Evolutionary conservation across 2,888 invertebrate species (phyloP), one percentile per base, ranked within the genome.

Genomic region (Thumatha senex): DNA sequence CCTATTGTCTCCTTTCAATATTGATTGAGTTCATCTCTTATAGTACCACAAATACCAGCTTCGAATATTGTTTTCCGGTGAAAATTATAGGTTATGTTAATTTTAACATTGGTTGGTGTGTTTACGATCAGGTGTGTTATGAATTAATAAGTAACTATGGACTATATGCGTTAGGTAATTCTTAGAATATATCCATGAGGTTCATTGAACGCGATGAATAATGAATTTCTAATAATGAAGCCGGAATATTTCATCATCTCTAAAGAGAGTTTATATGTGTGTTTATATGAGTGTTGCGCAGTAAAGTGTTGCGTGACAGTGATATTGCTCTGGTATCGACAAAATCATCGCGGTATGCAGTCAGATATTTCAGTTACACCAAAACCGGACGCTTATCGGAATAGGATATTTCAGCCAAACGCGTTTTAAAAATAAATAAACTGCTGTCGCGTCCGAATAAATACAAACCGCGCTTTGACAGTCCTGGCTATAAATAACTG

Each of bases 381-480:
- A 72, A 69, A 75, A 76, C 78, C 78, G 79, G 81, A 78, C 83
- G 84, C 84, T 88, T 89, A 89, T 88, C 87, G 82, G 76, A 72
- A 78, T 70, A 74, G 80, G 76, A 74, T 83, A 84, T 86, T 88
- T 87, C 76, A 78, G 77, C 78, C 76, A 75, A 82, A 87, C 85
- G 76, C 80, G 84, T 85, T 87, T 78, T 76, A 82, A 86, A 87
- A 89, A 89, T 85, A 90, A 90, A 89, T 82, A 87, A 88, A 84
- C 83, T 73, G 78, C 72, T 79, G 74, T 76, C 76, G 61, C 81
- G 81, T 84, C 83, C 86, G 84, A 85, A 84, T 87, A 88, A 86
- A 88, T 86, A 87, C 84, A 83, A 83, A 78, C 78, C 83, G 71
- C 80, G 80, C 78, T 89, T 87, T 88, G 88, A 88, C 88, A 89